phyloP scores from a whole-genome alignment of 1,140 invertebrate species.

The Kradibia gibbosae region DNA sequence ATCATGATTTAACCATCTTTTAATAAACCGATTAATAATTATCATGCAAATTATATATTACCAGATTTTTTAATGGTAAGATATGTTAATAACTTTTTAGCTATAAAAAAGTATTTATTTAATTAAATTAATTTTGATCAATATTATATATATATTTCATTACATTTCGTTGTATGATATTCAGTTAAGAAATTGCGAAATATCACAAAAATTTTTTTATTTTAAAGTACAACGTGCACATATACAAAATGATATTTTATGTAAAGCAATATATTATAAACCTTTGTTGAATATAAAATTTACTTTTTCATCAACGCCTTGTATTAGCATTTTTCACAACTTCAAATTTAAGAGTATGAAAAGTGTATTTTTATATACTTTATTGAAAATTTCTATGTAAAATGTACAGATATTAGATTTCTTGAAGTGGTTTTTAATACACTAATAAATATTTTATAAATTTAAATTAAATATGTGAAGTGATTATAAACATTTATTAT shows the following conservation, averaged over 20 bases:
- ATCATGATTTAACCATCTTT: too few species aligned
- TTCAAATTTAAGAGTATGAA: neutral
- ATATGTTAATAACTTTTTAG: too few species aligned
- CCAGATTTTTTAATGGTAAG: too few species aligned
- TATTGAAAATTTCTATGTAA: neutral
- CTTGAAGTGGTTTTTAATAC: neutral
- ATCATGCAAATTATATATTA: too few species aligned
- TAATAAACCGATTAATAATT: too few species aligned
- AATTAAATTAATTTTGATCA: too few species aligned
- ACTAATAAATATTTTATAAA: neutral
- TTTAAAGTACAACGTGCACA: neutral
- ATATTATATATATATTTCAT: too few species aligned
- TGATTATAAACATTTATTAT: too few species aligned
- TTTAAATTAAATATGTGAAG: too few species aligned
- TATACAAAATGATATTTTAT: neutral
- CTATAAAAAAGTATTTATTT: too few species aligned
- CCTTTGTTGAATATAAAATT: conserved; percentile 4
- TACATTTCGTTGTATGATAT: too few species aligned
- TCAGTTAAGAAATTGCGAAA: too few species aligned
- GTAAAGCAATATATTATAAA: neutral
- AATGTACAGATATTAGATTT: neutral
- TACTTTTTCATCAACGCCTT: conserved; percentile 4
- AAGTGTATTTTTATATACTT: neutral
- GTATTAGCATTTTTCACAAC: conserved; percentile 14
- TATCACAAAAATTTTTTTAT: neutral